Evolutionary conservation across 2,888 invertebrate species (phyloP).

Genomic region (Epinotia nisella): DNA sequence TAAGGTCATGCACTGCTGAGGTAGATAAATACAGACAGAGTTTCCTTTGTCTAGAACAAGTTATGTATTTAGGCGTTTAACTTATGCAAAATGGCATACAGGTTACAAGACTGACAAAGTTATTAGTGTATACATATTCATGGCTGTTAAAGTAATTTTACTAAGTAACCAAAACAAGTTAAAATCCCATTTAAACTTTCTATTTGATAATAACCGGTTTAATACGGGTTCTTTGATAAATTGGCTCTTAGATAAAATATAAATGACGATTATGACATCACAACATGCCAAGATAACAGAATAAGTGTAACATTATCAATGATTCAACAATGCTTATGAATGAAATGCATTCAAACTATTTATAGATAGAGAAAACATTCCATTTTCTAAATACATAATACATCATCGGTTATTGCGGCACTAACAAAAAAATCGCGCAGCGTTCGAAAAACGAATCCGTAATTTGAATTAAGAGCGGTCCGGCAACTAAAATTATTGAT

Average conservation of each 20-base stretch:
- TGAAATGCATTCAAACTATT: constrained; percentile 35
- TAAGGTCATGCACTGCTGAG: constrained; percentile 36
- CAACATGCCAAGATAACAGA: constrained; percentile 19
- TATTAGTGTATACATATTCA: constrained; percentile 18
- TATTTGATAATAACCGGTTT: constrained; percentile 4
- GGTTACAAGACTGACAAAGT: constrained; percentile 29
- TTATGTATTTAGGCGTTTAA: constrained; percentile 42
- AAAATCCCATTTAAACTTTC: constrained; percentile 17
- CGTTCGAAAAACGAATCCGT: constrained; percentile 46
- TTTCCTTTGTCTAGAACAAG: constrained; percentile 43
- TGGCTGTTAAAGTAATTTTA: constrained; percentile 9
- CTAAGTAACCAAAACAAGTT: constrained; percentile 18
- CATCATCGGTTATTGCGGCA: constrained; percentile 14
- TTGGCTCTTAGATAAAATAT: constrained; percentile 23
- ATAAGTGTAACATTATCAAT: constrained; percentile 31
- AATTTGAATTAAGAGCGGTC: constrained; percentile 56
- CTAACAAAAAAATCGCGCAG: constrained; percentile 25
- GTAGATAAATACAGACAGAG: constrained; percentile 36
- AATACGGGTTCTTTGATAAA: constrained; percentile 25
- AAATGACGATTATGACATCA: constrained; percentile 27
- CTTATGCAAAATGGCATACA: constrained; percentile 37
- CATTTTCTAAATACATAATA: constrained; percentile 13
- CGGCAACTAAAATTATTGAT: constrained; percentile 83
- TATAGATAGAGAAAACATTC: constrained; percentile 32
- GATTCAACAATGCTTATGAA: constrained; percentile 36